Evolutionary conservation across 2,888 invertebrate species (phyloP).

Genomic region (Molorchus minor): DNA sequence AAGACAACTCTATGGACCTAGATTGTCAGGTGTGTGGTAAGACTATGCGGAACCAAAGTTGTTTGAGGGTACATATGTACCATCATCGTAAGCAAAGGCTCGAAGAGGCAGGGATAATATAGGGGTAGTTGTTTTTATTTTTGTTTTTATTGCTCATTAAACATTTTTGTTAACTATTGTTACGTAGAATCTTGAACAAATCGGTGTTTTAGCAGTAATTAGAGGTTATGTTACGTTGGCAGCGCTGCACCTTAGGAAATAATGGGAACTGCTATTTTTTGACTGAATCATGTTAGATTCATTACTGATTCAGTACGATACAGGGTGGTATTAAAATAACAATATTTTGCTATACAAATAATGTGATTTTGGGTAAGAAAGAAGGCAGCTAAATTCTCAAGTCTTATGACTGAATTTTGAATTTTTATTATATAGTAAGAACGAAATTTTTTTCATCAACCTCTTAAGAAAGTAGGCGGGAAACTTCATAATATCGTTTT

Average conservation of each 20-base stretch:
- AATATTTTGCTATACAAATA: too few relatives aligned
- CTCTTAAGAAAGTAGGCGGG: too few relatives aligned
- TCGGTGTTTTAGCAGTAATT: slow-evolving; percentile 34
- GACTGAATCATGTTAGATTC: too few relatives aligned
- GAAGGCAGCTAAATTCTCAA: too few relatives aligned
- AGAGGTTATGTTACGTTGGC: slow-evolving; percentile 26
- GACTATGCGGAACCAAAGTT: slow-evolving; percentile 71
- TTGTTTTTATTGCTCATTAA: slow-evolving; percentile 32
- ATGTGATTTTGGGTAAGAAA: too few relatives aligned
- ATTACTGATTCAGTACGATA: too few relatives aligned
- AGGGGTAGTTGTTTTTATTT: slow-evolving; percentile 20
- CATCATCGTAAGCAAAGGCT: slow-evolving; percentile 69
- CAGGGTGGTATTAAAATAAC: too few relatives aligned
- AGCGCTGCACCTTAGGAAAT: slow-evolving; percentile 1
- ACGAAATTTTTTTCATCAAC: too few relatives aligned
- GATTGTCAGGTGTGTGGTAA: slow-evolving; percentile 77
- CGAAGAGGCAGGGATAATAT: slow-evolving; percentile 40
- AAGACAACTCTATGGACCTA: slow-evolving; percentile 71
- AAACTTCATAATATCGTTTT: too few relatives aligned
- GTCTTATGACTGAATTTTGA: too few relatives aligned
- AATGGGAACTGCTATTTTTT: too few relatives aligned
- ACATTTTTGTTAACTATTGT: slow-evolving; percentile 33
- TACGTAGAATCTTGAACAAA: slow-evolving; percentile 35
- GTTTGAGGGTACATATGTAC: slow-evolving; percentile 72
- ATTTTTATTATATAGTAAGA: too few relatives aligned